phyloP scores from a whole-genome alignment of 1,140 invertebrate genomes.

The Contarinia nasturtii region DNA sequence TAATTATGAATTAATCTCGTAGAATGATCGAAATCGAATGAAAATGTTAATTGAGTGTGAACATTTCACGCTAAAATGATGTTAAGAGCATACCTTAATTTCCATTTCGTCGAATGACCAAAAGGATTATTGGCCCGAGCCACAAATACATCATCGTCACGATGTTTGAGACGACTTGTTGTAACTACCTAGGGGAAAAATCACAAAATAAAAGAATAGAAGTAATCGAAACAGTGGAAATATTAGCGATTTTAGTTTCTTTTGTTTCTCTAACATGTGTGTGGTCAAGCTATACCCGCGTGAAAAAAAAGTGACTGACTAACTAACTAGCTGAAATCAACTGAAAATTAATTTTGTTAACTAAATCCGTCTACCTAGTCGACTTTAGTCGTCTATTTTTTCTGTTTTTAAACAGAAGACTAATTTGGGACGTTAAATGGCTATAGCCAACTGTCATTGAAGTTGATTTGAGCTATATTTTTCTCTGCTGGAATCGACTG shows the following conservation, averaged over 20 bases:
- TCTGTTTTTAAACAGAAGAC: too few species aligned
- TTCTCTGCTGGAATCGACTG: too few species aligned
- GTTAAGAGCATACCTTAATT: constrained; percentile 6
- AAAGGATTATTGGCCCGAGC: constrained; percentile 22
- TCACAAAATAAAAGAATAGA: background rate
- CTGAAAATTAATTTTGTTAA: too few species aligned
- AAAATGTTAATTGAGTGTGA: too few species aligned
- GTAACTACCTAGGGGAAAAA: constrained; percentile 11
- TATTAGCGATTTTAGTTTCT: constrained; percentile 7
- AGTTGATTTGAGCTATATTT: too few species aligned
- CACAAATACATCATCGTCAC: constrained; percentile 15
- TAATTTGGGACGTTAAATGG: too few species aligned
- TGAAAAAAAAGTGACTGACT: too few species aligned
- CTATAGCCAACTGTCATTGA: too few species aligned
- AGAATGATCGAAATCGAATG: background rate
- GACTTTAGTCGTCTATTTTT: too few species aligned
- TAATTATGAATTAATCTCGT: background rate
- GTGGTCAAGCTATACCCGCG: constrained; percentile 9
- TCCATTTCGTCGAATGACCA: constrained; percentile 22
- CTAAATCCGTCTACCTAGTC: too few species aligned
- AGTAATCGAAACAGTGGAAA: constrained; percentile 4
- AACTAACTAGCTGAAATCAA: too few species aligned
- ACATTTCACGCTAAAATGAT: too few species aligned
- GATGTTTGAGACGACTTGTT: constrained; percentile 5
- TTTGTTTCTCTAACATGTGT: constrained; percentile 10